Conservation (phyloP, 2,113 vertebrate species). For the Passer domesticus region DNA sequence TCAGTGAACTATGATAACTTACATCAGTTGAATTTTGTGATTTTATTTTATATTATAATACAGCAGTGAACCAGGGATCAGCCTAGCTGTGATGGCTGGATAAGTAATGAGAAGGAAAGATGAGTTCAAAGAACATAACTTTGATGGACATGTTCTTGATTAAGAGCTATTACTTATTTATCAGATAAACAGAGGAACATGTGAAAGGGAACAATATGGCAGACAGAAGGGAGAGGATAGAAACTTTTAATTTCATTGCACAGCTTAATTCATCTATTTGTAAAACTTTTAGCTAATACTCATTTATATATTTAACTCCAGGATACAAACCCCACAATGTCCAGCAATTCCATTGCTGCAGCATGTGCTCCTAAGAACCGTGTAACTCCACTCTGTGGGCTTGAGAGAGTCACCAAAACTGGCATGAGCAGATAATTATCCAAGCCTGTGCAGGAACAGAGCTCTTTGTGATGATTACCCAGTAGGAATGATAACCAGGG, state of each 20-base stretch:
- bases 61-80: neutral
- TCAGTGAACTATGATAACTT: neutral
- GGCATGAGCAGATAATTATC: neutral
- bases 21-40: neutral
- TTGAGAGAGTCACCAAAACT: neutral
- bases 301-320: neutral
- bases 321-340: neutral
- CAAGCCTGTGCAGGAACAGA: neutral
- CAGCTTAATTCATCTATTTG: neutral
- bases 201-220: neutral
- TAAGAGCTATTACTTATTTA: neutral
- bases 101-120: neutral
- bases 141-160: neutral
- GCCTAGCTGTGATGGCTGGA: neutral
- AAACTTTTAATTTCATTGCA: neutral
- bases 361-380: neutral
- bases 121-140: neutral
- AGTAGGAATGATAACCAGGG: neutral
- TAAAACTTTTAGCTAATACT: neutral
- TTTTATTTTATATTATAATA: neutral
- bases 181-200: neutral
- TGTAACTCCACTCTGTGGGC: neutral
- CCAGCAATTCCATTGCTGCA: neutral
- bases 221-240: neutral
- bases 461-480: neutral